Base-by-base conservation (phyloP, 2,797 vertebrate genomes). In the Simalia tracyae region DNA sequence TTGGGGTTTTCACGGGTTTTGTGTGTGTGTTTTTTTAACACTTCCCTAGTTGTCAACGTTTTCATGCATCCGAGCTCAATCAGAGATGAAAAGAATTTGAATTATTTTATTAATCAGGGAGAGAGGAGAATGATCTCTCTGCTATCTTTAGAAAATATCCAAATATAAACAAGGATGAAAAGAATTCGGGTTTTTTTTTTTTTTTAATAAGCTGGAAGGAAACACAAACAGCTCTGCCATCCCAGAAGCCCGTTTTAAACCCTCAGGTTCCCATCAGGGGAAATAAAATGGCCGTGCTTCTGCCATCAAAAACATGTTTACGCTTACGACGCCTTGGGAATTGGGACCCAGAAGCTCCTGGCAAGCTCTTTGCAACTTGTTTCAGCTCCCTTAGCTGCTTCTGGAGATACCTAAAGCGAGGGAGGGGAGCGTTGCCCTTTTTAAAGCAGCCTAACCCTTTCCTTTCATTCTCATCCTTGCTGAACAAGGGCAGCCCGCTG, bases 401-500 rank as follows among this genome's bases (percentile, higher is more conserved):
- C 19, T 64, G 28, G 0, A 93, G 94, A 86, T 91, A 87, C 87
- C 85, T 91, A 84, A 91, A 94, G 8, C 36, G 5, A 31, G 66
- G n/a, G n/a, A 72, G 36, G 72, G 72, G 36, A 76, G 36, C 3
- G 8, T 72, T 72, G 91, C 94, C 91, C 89, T 92, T 93, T 89
- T 88, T 7, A 22, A 76, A 66, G 8, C 36, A 10, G 36, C 17
- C 0, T 8, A 54, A 81, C 1, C 24, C 57, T 22, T 93, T 93
- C 22, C 24, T 17, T 61, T 54, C 91, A 63, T 42, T 84, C 93
- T 84, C 76, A 91, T 87, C 89, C 90, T 86, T 90, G 93, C 87
- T 84, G 57, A 92, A 88, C 91, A 93, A 88, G 90, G 5, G 3
- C 56, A 86, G 84, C 1, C 28, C 86, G 57, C 2, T 36, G 91